Evolutionary conservation across 2,888 invertebrate genomes (phyloP).

Genomic region (Salpingus planirostris): DNA sequence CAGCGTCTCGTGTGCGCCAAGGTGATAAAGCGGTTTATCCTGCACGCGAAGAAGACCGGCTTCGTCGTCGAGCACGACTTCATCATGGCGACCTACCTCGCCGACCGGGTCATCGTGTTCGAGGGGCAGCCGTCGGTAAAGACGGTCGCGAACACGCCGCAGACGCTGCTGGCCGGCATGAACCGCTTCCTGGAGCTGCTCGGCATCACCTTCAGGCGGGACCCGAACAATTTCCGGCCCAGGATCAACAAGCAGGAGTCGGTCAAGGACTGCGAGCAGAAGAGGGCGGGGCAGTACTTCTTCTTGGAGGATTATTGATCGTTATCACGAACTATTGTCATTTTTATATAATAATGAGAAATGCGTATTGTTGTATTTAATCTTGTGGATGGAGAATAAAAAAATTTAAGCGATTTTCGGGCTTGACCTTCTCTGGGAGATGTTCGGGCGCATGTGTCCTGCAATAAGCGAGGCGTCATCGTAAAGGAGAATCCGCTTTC

Average conservation of each 20-base stretch:
- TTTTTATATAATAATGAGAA: constrained; percentile 3
- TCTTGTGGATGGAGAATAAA: constrained; percentile 13
- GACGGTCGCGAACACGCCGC: constrained; percentile 86
- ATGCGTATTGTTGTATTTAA: constrained; percentile 7
- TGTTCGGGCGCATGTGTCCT: too few species aligned
- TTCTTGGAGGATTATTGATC: constrained; percentile 92
- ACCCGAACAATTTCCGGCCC: constrained; percentile 97
- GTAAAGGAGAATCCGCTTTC: too few species aligned
- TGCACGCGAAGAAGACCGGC: constrained; percentile 98
- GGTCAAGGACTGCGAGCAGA: constrained; percentile 97
- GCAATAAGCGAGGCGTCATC: too few species aligned
- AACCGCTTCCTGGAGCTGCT: constrained; percentile 91
- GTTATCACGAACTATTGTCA: constrained; percentile 5
- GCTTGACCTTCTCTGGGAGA: too few species aligned
- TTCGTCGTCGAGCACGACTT: constrained; percentile 99
- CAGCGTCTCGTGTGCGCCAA: constrained; percentile 99
- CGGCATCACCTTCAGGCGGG: constrained; percentile 95
- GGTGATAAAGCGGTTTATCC: constrained; percentile 97
- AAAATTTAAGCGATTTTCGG: too few species aligned
- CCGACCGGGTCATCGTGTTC: constrained; percentile 97
- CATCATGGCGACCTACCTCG: constrained; percentile 99
- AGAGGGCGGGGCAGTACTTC: constrained; percentile 95
- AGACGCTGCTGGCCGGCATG: constrained; percentile 94
- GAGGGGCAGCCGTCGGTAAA: constrained; percentile 87
- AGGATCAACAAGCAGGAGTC: constrained; percentile 95